These are phyloP conservation scores for Didymodactylos carnosus DNA, from an alignment of 2,888 invertebrate species.

Conservation along the genomic window DNA sequence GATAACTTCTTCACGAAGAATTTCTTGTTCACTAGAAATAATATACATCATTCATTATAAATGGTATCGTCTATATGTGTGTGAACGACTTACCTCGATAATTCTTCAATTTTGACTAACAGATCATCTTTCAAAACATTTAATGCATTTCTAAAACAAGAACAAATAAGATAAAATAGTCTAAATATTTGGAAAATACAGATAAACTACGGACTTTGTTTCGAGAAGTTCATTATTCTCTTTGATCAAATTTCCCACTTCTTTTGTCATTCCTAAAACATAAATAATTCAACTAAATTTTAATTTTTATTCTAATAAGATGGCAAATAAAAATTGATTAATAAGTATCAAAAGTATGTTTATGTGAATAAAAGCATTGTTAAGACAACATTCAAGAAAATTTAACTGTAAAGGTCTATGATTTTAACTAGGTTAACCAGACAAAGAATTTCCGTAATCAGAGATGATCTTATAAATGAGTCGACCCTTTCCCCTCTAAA, in stretches of 20 bases:
- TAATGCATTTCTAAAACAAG: slow-evolving; percentile 86
- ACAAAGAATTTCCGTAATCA: not conserved
- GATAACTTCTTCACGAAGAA: slow-evolving; percentile 72
- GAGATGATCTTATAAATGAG: too few relatives aligned
- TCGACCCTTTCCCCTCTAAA: not conserved
- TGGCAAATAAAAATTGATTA: not conserved
- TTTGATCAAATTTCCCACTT: slow-evolving; percentile 92
- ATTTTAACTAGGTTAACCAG: too few relatives aligned
- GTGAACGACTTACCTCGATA: not conserved
- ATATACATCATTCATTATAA: not conserved
- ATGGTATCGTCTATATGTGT: not conserved
- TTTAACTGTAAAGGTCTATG: not conserved
- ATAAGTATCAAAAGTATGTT: too few relatives aligned
- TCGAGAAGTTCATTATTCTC: slow-evolving; percentile 95
- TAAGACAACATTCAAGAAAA: not conserved
- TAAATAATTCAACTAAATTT: too few relatives aligned
- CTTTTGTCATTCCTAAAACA: slow-evolving; percentile 84
- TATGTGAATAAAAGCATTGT: not conserved
- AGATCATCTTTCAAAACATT: slow-evolving; percentile 98
- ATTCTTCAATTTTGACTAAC: slow-evolving; percentile 42
- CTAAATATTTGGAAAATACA: not conserved
- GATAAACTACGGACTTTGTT: slow-evolving; percentile 58
- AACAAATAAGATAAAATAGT: slow-evolving; percentile 21
- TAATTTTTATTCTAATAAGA: too few relatives aligned
- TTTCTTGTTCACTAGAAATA: slow-evolving; percentile 55